Percentiles rank a stretch among this genome's conserved stretches.
Conservation (phyloP, 2,888 invertebrate genomes). For the Drosophila formosana region DNA sequence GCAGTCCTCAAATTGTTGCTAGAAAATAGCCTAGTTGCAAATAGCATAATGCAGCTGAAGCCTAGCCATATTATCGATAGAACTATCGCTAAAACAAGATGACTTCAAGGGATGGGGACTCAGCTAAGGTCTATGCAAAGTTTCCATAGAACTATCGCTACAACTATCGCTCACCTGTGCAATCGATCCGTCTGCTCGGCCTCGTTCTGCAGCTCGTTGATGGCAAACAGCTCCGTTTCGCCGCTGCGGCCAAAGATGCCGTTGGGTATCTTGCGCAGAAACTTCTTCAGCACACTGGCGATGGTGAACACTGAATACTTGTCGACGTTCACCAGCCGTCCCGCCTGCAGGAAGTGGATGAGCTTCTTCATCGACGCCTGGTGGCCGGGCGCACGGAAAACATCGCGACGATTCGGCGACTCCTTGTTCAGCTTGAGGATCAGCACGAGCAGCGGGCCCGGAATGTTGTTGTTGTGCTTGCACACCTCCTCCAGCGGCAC, state of each 20-base stretch:
- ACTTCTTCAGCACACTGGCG: conserved; percentile 99
- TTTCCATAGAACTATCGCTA: neutral
- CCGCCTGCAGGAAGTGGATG: conserved; percentile 95
- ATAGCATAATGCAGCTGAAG: no score
- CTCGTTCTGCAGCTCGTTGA: conserved; percentile 93
- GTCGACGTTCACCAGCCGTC: conserved; percentile 95
- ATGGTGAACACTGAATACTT: conserved; percentile 99
- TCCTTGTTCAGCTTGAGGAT: conserved; percentile 97
- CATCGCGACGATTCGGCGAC: conserved; percentile 96
- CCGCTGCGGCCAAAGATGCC: conserved; percentile 97
- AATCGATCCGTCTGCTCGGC: conserved; percentile 96
- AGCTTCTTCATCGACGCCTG: conserved; percentile 97
- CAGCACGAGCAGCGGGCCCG: conserved; percentile 95
- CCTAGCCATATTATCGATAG: neutral
- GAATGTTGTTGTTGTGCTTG: conserved; percentile 97
- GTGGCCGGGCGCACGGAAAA: conserved; percentile 97
- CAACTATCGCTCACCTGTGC: conserved; percentile 89
- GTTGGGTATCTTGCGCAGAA: conserved; percentile 97
- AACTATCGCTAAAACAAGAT: neutral
- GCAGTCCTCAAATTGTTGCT: no score
- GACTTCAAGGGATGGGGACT: no score
- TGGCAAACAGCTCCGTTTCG: conserved; percentile 95
- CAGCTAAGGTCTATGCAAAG: neutral
- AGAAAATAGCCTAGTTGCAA: no score
- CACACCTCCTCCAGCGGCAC: conserved; percentile 96